These are phyloP conservation scores for Mesoligia furuncula DNA, from an alignment of 2,888 invertebrate species.

Conservation along the genomic window DNA sequence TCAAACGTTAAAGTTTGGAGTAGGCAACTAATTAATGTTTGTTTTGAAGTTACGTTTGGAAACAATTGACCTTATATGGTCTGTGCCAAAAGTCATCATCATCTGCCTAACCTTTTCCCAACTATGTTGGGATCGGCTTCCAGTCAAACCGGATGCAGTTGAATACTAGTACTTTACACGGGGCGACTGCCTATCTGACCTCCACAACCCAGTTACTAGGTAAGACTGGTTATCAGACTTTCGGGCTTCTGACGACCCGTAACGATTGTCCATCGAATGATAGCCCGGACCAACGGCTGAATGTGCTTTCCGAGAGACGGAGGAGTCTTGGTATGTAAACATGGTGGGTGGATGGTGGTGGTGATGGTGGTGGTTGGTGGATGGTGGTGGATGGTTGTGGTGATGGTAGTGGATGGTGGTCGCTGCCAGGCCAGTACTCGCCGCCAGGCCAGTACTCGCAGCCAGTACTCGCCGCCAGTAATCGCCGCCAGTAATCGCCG, in stretches of 20 bases:
- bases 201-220: not conserved
- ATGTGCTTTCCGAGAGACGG: not conserved
- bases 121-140: not conserved
- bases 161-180: not conserved
- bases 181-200: too few relatives aligned
- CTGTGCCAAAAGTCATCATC: not conserved
- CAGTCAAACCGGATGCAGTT: not conserved
- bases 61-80: not conserved
- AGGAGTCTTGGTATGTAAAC: not conserved
- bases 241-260: too few relatives aligned
- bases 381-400: too few relatives aligned
- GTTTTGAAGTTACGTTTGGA: not conserved
- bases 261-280: not conserved
- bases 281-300: not conserved
- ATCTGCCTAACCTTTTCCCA: not conserved
- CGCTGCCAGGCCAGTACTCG: too few relatives aligned
- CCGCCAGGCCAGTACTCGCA: too few relatives aligned
- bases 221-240: not conserved
- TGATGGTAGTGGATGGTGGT: not conserved
- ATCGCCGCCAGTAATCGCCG: too few relatives aligned
- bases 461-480: too few relatives aligned
- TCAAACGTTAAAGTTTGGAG: slow-evolving; percentile 11
- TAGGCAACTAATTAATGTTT: slow-evolving; percentile 16
- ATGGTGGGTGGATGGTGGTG: not conserved
- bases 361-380: too few relatives aligned